These are phyloP conservation scores for Diadegma fenestrale DNA, from an alignment of 2,888 invertebrate genomes.

Conservation along the genomic window DNA sequence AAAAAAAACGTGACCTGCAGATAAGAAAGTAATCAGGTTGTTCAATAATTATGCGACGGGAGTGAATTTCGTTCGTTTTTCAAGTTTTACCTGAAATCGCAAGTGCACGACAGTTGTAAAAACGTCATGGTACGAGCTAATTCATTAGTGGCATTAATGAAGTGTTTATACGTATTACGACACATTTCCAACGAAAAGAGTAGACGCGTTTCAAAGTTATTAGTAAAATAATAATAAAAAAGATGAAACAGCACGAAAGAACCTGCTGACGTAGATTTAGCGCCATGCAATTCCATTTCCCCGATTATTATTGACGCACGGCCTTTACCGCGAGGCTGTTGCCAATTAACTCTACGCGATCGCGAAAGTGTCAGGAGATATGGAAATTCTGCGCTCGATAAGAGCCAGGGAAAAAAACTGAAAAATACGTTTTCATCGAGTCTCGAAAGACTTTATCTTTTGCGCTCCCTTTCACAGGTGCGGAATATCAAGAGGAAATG, in stretches of 20 bases:
- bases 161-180: conserved; percentile 20
- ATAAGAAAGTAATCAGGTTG: conserved; percentile 1
- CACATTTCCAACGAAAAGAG: background rate
- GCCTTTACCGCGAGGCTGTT: conserved; percentile 6
- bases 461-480: conserved; percentile 23
- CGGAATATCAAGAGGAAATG: conserved; percentile 27
- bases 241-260: conserved; percentile 8
- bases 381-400: background rate
- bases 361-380: background rate
- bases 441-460: conserved; percentile 8
- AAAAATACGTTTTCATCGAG: conserved; percentile 14
- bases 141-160: conserved; percentile 14
- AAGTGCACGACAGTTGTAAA: conserved; percentile 5
- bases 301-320: conserved; percentile 20
- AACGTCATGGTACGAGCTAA: conserved; percentile 5
- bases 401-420: conserved; percentile 13
- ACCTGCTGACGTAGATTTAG: background rate
- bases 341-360: conserved; percentile 2
- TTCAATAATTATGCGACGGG: conserved; percentile 15
- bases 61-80: conserved; percentile 2
- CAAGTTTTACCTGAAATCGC: conserved; percentile 12
- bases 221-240: background rate
- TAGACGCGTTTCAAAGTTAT: background rate
- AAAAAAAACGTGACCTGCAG: background rate
- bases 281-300: conserved; percentile 1